Base-by-base conservation (phyloP, 2,113 vertebrate species). In the Phoenicopterus ruber region DNA sequence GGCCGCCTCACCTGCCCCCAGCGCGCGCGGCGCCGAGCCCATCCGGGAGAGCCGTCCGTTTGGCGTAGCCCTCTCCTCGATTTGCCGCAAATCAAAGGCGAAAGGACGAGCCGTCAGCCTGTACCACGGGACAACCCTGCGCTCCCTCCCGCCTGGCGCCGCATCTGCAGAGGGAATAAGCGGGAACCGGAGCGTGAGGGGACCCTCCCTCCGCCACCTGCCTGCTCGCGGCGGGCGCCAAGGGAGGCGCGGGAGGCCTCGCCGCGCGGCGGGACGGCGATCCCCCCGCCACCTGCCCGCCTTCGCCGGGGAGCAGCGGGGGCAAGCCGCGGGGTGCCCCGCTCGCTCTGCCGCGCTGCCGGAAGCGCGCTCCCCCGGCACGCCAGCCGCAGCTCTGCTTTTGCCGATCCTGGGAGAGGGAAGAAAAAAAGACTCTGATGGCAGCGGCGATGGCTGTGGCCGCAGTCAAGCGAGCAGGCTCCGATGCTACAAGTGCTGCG, bases 21-120 rank as follows among this genome's bases (percentile, higher is more conserved):
- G 20, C 0, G 0, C 3, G 7, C 0, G 1, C 0, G 2, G 55
- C 2, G 1, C 54, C 3, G 49, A 50, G 36, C 55, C 47, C 0
- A 0, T 24, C 73, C 3, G 31, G 66, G 20, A 58, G 19, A 85
- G 19, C 40, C 4, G 1, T 36, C 58, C 40, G 0, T 76, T 55
- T 38, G 81, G 31, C 5, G 0, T 0, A 49, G 49, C 42, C 36
- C 44, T 44, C 78, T 84, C 65, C 71, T 72, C 1, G 0, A 17
- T 24, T 13, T 17, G 31, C 71, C 67, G 70, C 54, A 40, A n/a
- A 34, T 6, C 29, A 16, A 20, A 63, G 42, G 86, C 3, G 1
- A 47, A 57, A n/a, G 44, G 61, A 36, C 12, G 32, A 73, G 77
- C 28, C 1, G 1, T 13, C 34, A 44, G 74, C n/a, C 29, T 12